Evolutionary conservation across 2,888 invertebrate species (phyloP), one percentile per base, ranked within the genome.

Genomic region (Trichacis sp.): DNA sequence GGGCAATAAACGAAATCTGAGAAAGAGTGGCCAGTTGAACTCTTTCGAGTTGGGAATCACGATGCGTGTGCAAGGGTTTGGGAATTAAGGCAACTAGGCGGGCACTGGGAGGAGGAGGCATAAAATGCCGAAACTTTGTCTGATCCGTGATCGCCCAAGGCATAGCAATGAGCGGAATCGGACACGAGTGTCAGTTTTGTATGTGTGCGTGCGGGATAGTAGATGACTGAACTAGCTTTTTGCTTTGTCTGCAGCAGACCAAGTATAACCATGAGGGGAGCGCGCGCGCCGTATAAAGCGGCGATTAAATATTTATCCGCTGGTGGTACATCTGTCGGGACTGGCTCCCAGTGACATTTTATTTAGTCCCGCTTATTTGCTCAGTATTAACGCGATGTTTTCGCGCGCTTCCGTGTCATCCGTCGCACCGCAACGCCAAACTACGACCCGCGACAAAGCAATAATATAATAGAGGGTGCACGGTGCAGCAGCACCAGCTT

Each of bases 221-320:
- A 40, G 4, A 11, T 15, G 47, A 11, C 33, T 52, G 45, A 55
- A 55, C 46, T 12, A 4, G 15, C 63, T 59, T 64, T 70, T 68
- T 69, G 65, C 68, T 70, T 70, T 72, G 64, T 72, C 53, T 51
- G 61, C 24, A 24, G 8, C 24, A 24, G 24, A 15, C 57, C 49
- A 54, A 65, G 64, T 59, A 12, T 4, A 40, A 24, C 24, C 3
- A 24, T 24, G 24, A 59, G 59, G 63, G n/a, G 62, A 62, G 64
- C 54, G 57, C 61, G 54, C 57, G 56, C 59, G 65, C 52, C 42
- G 60, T 64, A 68, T 68, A 61, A 70, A 66, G 77, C 76, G 68
- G 58, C 76, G 79, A 80, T 82, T 81, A 82, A 84, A 83, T 84
- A 84, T 84, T 84, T 84, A 82, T 84, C 77, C 79, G 74, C 69